These are phyloP conservation scores for Mobula hypostoma DNA, from an alignment of 2,113 vertebrate species.

Conservation along the genomic window DNA sequence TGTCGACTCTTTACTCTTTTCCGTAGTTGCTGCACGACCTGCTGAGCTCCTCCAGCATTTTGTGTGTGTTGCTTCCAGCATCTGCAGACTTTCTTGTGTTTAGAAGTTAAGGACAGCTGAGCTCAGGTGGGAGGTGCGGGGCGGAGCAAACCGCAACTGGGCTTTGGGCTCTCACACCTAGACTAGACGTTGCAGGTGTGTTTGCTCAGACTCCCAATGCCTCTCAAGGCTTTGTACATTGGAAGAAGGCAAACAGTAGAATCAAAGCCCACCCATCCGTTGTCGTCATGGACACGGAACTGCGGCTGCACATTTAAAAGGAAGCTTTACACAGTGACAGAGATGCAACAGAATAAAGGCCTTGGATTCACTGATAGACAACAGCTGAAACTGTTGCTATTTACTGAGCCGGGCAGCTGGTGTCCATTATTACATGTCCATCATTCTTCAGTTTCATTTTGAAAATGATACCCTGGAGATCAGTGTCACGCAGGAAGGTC, in stretches of 20 bases:
- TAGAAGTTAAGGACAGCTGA: background rate
- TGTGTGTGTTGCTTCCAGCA: too few species aligned
- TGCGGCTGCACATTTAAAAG: too few species aligned
- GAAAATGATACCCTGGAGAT: too few species aligned
- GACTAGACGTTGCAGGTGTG: background rate
- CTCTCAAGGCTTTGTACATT: background rate
- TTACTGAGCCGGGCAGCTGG: too few species aligned
- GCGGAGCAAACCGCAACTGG: background rate
- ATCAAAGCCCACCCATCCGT: background rate
- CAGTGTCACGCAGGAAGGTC: too few species aligned
- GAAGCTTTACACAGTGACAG: too few species aligned
- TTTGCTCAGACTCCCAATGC: slow-evolving; percentile 14
- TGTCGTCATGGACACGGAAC: too few species aligned
- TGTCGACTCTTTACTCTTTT: too few species aligned
- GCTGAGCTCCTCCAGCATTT: too few species aligned
- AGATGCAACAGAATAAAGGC: background rate
- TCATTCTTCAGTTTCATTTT: background rate
- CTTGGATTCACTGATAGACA: background rate
- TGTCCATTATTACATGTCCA: background rate
- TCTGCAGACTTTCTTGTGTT: too few species aligned
- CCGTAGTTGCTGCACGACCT: too few species aligned
- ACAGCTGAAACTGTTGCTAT: background rate
- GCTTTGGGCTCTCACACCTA: background rate
- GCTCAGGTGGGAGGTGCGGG: background rate
- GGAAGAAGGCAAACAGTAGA: background rate